Evolutionary conservation across 2,797 vertebrate species (phyloP).

Genomic region (Aplochiton taeniatus): DNA sequence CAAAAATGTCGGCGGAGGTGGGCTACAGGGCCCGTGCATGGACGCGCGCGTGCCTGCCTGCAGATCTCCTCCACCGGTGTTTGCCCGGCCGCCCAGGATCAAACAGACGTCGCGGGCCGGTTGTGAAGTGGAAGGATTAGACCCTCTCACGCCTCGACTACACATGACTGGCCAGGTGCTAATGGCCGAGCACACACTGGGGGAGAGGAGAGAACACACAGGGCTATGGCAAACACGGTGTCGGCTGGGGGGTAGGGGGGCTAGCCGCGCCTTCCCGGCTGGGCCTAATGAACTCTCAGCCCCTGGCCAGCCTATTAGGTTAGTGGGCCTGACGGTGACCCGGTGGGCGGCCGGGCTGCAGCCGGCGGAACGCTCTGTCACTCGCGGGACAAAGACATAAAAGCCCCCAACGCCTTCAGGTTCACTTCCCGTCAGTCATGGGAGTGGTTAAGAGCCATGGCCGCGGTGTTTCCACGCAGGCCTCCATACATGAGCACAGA

Average conservation of each 20-base stretch:
- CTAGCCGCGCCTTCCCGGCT: constrained; percentile 41
- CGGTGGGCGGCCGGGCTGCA: background rate
- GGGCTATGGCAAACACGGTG: constrained; percentile 31
- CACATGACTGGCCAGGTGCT: constrained; percentile 30
- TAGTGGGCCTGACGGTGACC: constrained; percentile 11
- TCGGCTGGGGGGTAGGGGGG: background rate
- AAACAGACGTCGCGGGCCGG: constrained; percentile 27
- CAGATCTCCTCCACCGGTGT: constrained; percentile 26
- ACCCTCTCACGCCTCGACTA: constrained; percentile 44
- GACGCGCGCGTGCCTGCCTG: constrained; percentile 23
- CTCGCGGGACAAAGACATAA: constrained; percentile 3
- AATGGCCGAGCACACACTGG: constrained; percentile 25
- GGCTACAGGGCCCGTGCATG: background rate
- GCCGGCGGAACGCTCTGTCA: constrained; percentile 19
- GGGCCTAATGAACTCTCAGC: constrained; percentile 36
- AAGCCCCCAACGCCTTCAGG: background rate
- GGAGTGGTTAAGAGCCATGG: background rate
- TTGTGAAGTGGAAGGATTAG: constrained; percentile 46
- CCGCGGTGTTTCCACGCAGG: too few species aligned
- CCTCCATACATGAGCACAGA: too few species aligned
- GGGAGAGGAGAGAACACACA: constrained; percentile 4
- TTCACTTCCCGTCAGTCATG: constrained; percentile 12
- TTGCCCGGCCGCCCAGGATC: constrained; percentile 41
- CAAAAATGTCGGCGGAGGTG: background rate
- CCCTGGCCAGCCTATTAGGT: constrained; percentile 14